A percentile compares a stretch with the other conserved stretches of the same genome.
Conservation (phyloP, 2,113 vertebrate genomes). For the Tricholaema leucomelas region DNA sequence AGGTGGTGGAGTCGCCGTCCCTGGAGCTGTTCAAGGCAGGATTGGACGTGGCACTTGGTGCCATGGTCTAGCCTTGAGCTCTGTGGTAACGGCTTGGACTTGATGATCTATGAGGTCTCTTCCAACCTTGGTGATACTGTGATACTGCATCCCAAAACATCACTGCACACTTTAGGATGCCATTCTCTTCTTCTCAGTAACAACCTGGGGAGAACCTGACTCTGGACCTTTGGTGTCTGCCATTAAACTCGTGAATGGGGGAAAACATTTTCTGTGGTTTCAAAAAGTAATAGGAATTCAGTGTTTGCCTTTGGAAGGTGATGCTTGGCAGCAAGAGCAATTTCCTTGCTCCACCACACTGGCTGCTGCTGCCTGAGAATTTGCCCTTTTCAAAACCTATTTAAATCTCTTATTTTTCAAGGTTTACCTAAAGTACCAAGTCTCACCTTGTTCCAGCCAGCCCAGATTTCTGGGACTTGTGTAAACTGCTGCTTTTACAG, state of each 20-base stretch:
- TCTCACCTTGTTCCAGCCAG: background rate
- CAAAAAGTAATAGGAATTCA: background rate
- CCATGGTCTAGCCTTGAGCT: too few relatives aligned
- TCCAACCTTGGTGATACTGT: too few relatives aligned
- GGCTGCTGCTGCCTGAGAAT: background rate
- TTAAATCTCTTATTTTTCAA: background rate
- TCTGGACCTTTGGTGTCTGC: background rate
- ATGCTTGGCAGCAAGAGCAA: background rate
- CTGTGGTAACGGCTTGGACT: too few relatives aligned
- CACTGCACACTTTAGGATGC: accelerated
- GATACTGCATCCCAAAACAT: accelerated
- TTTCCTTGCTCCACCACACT: background rate
- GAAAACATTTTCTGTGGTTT: background rate
- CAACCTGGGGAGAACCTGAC: background rate
- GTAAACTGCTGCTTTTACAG: background rate
- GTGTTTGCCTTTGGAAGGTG: background rate
- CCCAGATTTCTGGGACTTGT: background rate
- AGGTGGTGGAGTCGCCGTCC: too few relatives aligned
- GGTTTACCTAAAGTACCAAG: background rate
- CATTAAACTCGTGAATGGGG: background rate
- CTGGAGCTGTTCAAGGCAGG: too few relatives aligned
- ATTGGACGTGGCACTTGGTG: too few relatives aligned
- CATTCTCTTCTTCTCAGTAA: background rate
- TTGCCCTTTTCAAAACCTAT: constrained; percentile 43
- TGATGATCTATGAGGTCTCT: too few relatives aligned